These are phyloP conservation scores for Platalea minor DNA, from an alignment of 2,797 vertebrate genomes.

Conservation along the genomic window DNA sequence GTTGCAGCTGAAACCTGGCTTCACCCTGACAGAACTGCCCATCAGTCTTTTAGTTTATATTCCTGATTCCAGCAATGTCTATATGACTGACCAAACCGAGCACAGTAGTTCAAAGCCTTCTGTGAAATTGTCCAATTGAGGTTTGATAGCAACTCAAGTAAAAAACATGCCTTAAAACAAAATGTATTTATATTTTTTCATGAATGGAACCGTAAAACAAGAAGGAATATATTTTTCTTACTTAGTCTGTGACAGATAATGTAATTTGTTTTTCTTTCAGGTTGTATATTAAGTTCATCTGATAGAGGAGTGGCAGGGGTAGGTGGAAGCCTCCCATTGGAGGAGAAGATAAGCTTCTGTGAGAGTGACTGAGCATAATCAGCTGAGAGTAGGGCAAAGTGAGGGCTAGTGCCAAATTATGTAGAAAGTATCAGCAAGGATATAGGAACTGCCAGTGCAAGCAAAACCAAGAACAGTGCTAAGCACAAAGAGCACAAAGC, in stretches of 20 bases:
- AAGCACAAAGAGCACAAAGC: neutral
- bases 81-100: neutral
- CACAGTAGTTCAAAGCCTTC: neutral
- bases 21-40: neutral
- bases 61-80: neutral
- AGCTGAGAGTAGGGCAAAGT: neutral
- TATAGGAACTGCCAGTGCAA: neutral
- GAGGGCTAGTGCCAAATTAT: neutral
- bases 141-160: neutral
- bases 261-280: neutral
- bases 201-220: neutral
- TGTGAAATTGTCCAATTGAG: neutral
- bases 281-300: neutral
- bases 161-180: neutral
- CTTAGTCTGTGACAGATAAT: neutral
- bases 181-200: neutral
- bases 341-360: neutral
- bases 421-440: neutral
- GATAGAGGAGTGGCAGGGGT: neutral
- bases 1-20: neutral
- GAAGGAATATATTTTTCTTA: neutral
- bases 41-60: neutral
- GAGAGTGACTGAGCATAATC: neutral
- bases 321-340: neutral
- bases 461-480: neutral